Conservation (phyloP, 2,113 vertebrate species). For the Notothenia rossii region DNA sequence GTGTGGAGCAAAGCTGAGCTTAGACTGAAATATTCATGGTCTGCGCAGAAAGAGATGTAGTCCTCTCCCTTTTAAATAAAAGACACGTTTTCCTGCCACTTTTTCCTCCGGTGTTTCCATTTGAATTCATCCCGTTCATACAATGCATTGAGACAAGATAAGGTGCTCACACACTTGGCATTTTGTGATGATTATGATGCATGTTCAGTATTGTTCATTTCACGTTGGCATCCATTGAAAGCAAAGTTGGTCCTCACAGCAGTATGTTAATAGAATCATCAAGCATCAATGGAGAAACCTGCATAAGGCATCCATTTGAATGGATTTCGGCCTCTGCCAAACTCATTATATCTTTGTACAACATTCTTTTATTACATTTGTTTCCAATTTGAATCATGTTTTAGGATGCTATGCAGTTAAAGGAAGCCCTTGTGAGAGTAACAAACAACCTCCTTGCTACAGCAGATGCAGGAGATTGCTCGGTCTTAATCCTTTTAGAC, state of each 20-base stretch:
- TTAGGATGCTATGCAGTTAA: background rate
- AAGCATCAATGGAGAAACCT: background rate
- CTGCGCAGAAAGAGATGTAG: constrained; percentile 48
- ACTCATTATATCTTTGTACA: background rate
- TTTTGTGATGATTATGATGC: constrained; percentile 3
- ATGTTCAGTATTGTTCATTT: constrained; percentile 7
- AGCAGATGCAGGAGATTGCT: constrained; percentile 48
- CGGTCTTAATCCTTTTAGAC: constrained; percentile 50
- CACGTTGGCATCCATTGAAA: background rate
- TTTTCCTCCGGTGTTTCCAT: constrained; percentile 43
- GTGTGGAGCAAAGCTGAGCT: constrained; percentile 44
- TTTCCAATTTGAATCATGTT: constrained; percentile 3
- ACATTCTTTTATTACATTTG: background rate
- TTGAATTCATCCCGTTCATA: constrained; percentile 35
- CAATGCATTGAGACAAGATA: constrained; percentile 36
- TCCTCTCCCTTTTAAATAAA: constrained; percentile 70
- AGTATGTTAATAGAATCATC: background rate
- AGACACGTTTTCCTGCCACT: constrained; percentile 53
- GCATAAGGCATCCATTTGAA: background rate
- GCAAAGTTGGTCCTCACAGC: background rate
- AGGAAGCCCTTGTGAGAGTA: constrained; percentile 5
- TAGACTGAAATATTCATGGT: constrained; percentile 76
- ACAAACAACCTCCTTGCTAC: constrained; percentile 26
- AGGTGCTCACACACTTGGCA: background rate
- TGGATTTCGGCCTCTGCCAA: background rate